Evolutionary conservation across 2,888 invertebrate species (phyloP).

Genomic region (Xestia xanthographa): DNA sequence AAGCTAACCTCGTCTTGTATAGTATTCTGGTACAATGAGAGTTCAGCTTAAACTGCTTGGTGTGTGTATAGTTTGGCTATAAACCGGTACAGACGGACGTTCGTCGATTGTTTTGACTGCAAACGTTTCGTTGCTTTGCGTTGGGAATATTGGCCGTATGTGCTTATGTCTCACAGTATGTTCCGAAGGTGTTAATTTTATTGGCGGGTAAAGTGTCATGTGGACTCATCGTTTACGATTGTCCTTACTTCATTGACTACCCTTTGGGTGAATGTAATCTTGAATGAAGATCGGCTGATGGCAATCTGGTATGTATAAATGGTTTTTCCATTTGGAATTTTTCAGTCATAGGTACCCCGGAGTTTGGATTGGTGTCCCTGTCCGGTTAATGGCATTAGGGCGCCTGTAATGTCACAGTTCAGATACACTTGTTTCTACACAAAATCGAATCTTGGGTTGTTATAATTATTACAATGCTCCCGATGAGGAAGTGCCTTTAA

Average conservation of each 20-base stretch:
- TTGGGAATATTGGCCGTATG: slow-evolving; percentile 48
- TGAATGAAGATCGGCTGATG: too few species aligned
- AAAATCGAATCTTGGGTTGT: too few species aligned
- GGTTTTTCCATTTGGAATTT: too few species aligned
- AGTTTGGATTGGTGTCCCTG: too few species aligned
- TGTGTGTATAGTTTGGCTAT: slow-evolving; percentile 33
- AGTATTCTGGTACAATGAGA: background rate
- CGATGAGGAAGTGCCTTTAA: too few species aligned
- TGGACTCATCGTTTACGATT: slow-evolving; percentile 3
- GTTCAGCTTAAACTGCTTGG: background rate
- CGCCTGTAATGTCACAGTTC: too few species aligned
- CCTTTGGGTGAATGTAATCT: background rate
- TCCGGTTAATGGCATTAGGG: too few species aligned
- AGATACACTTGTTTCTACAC: too few species aligned
- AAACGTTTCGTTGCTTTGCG: slow-evolving; percentile 61
- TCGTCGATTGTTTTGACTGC: slow-evolving; percentile 79
- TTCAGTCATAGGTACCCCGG: too few species aligned
- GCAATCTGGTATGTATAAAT: too few species aligned
- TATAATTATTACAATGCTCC: too few species aligned
- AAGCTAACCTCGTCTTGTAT: background rate
- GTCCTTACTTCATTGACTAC: background rate
- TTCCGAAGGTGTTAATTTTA: slow-evolving; percentile 33
- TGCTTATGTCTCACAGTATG: slow-evolving; percentile 14
- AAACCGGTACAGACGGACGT: slow-evolving; percentile 59
- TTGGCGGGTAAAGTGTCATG: slow-evolving; percentile 17